Evolutionary conservation across 2,113 vertebrate genomes (phyloP).

Genomic region (Microcebus murinus): DNA sequence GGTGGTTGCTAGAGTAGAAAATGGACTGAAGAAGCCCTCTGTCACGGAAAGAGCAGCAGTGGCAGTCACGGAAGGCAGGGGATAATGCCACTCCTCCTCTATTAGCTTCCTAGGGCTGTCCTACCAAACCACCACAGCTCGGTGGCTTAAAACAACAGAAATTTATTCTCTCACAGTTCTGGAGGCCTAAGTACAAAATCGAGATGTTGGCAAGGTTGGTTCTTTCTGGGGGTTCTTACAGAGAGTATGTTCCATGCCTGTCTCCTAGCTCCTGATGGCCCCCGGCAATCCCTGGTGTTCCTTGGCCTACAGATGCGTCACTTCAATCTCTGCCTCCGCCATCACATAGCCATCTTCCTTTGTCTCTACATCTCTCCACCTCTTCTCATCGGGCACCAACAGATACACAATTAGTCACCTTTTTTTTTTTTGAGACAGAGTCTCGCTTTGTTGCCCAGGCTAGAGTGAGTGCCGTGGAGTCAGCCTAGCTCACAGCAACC

Average conservation of each 20-base stretch:
- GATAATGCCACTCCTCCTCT: not conserved
- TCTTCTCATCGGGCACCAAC: not conserved
- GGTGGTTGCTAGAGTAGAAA: not conserved
- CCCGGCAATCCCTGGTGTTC: not conserved
- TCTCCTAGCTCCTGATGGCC: not conserved
- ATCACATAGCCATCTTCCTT: accelerated
- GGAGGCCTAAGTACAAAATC: not conserved
- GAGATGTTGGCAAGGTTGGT: not conserved
- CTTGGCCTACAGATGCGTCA: accelerated
- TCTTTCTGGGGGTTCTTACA: not conserved
- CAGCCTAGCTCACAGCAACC: too few relatives aligned
- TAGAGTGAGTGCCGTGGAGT: too few relatives aligned
- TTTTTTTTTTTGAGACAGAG: too few relatives aligned
- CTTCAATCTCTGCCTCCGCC: not conserved
- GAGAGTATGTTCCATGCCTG: not conserved
- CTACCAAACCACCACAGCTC: not conserved
- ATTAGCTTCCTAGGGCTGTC: not conserved
- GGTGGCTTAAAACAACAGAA: not conserved
- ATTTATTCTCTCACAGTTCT: not conserved
- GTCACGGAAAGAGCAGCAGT: not conserved
- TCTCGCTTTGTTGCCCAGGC: too few relatives aligned
- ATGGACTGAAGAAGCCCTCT: not conserved
- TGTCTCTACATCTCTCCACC: not conserved
- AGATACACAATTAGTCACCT: not conserved
- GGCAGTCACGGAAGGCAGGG: not conserved